phyloP scores from a whole-genome alignment of 1,140 invertebrate species.

The Glomeris maerens region DNA sequence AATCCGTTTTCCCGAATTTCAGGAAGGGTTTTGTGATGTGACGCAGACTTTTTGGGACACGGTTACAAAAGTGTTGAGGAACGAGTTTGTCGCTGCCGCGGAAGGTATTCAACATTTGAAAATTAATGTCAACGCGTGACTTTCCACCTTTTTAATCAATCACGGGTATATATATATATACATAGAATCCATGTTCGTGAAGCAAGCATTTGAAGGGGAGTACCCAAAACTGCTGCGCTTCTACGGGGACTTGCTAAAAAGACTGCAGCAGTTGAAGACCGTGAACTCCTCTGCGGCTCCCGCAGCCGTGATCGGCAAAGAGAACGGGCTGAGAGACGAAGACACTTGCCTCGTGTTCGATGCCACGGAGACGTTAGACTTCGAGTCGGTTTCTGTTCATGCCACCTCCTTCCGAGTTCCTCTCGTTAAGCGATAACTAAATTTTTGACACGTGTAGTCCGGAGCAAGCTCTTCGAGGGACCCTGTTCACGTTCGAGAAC shows the following conservation, averaged over 20 bases:
- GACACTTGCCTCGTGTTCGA: too few species aligned
- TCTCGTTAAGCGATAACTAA: not conserved
- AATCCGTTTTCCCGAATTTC: too few species aligned
- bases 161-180: constrained; percentile 1
- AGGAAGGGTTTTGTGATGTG: constrained; percentile 24
- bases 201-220: constrained; percentile 73
- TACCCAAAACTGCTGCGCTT: constrained; percentile 67
- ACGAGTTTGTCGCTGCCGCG: constrained; percentile 37
- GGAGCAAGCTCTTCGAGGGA: constrained; percentile 31
- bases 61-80: constrained; percentile 36
- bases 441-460: constrained; percentile 24
- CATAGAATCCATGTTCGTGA: constrained; percentile 50
- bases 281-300: too few species aligned
- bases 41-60: constrained; percentile 42
- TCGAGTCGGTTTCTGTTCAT: too few species aligned
- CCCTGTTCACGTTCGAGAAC: constrained; percentile 59
- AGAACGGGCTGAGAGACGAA: too few species aligned
- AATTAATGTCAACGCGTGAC: constrained; percentile 10
- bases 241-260: constrained; percentile 46
- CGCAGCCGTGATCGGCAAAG: too few species aligned
- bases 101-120: constrained; percentile 30
- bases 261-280: constrained; percentile 38
- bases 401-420: not conserved
- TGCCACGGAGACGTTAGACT: too few species aligned
- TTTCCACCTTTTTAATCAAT: constrained; percentile 3